Conservation (phyloP, 2,113 vertebrate genomes). For the Aleadryas rufinucha region DNA sequence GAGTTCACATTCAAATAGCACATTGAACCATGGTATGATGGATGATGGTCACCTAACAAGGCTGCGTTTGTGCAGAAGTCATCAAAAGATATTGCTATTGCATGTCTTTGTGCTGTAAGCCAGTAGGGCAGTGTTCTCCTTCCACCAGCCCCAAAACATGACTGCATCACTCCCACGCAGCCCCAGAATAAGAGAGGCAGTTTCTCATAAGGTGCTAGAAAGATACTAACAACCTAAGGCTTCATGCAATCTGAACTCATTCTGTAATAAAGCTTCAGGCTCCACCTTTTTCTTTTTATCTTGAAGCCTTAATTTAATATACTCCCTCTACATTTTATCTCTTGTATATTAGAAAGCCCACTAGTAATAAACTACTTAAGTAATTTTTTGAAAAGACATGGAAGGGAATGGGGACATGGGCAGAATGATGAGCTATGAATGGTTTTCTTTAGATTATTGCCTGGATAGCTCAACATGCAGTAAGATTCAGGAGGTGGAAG, state of each 20-base stretch:
- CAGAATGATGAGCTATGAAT: neutral
- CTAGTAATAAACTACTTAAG: neutral
- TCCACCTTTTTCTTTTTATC: neutral
- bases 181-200: neutral
- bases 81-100: neutral
- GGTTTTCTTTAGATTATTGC: neutral
- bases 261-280: neutral
- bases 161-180: neutral
- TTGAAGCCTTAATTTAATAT: neutral
- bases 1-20: neutral
- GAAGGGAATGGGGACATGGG: neutral
- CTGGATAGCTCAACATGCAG: neutral
- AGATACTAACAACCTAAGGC: neutral
- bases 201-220: neutral
- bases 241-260: neutral
- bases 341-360: neutral
- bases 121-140: too few relatives aligned
- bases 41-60: neutral
- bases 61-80: neutral
- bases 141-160: neutral
- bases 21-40: rapidly evolving
- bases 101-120: neutral
- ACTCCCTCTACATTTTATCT: neutral
- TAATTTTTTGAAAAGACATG: neutral
- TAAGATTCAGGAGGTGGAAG: neutral